Conservation (phyloP, 2,113 vertebrate genomes). For the Tinamus guttatus region DNA sequence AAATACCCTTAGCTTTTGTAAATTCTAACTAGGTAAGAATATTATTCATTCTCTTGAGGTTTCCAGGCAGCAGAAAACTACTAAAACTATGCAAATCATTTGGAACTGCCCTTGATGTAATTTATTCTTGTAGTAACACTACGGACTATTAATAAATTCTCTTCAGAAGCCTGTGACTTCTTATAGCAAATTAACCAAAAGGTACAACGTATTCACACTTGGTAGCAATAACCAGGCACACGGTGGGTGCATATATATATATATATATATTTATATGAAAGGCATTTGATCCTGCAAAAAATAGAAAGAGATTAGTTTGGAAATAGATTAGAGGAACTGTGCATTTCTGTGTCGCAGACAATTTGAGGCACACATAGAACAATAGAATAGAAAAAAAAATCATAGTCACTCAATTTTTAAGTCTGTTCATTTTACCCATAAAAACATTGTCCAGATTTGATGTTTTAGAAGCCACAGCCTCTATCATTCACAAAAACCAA, state of each 20-base stretch:
- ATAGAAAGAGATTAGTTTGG: not conserved
- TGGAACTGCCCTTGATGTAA: not conserved
- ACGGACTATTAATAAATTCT: not conserved
- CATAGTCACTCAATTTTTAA: not conserved
- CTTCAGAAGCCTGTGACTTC: not conserved
- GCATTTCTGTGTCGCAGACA: not conserved
- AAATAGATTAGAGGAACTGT: not conserved
- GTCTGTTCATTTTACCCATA: not conserved
- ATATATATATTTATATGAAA: not conserved
- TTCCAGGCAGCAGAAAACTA: not conserved
- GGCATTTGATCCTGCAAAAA: not conserved
- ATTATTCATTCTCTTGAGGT: not conserved
- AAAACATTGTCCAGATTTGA: not conserved
- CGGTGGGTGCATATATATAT: fast-evolving
- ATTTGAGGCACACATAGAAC: not conserved
- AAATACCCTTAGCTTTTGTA: not conserved
- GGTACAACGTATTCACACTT: not conserved
- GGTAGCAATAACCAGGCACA: not conserved
- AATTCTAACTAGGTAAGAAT: not conserved
- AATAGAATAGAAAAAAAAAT: not conserved
- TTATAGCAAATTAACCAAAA: not conserved
- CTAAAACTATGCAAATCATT: not conserved
- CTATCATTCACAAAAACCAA: not conserved
- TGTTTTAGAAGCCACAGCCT: not conserved
- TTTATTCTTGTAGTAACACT: not conserved